Base-by-base conservation (phyloP, 2,888 invertebrate species). In the Gnatocerus cornutus region DNA sequence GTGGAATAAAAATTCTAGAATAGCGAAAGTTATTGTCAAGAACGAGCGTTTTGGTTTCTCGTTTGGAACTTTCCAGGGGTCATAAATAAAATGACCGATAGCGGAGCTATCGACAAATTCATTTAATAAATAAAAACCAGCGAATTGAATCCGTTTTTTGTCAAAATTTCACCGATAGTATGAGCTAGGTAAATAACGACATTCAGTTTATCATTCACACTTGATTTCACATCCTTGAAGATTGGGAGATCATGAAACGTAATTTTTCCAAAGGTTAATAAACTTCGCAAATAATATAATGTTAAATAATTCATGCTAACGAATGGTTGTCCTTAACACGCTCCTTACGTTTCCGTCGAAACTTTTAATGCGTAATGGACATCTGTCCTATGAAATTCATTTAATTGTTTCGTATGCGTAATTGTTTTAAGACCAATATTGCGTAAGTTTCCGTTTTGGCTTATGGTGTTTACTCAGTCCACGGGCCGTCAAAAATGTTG, bases 291-390 rank as follows among this genome's bases (percentile, higher is more conserved):
- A 62, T 52, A 16, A 39, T 62, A 39, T 62, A 46, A 16, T 67
- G 21, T 43, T 68, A 68, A 62, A 63, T 61, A 68, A 68, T 63
- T 63, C 68, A 55, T 55, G 46, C 37, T 56, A 53, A 65, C 13
- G 27, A 46, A 43, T 27, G 46, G 53, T 48, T 56, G 66, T 59
- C 61, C 67, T 67, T 67, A 67, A 43, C 61, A 67, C 53, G 61
- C 61, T 55, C 68, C 62, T 61, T 61, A 61, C 48, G 53, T 62
- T 68, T 62, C 62, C 68, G 55, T 14, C 41, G 12, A 30, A 33
- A 62, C n/a, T n/a, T n/a, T 52, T 37, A 39, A 39, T 50, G 30
- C 63, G 41, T 10, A 53, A 14, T 37, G 21, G 33, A 33, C 62
- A 50, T 16, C 27, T 62, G 33, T 59, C 46, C 48, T 29, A 10